Evolutionary conservation across 2,888 invertebrate species (phyloP).

Genomic region (Panzeria rudis): DNA sequence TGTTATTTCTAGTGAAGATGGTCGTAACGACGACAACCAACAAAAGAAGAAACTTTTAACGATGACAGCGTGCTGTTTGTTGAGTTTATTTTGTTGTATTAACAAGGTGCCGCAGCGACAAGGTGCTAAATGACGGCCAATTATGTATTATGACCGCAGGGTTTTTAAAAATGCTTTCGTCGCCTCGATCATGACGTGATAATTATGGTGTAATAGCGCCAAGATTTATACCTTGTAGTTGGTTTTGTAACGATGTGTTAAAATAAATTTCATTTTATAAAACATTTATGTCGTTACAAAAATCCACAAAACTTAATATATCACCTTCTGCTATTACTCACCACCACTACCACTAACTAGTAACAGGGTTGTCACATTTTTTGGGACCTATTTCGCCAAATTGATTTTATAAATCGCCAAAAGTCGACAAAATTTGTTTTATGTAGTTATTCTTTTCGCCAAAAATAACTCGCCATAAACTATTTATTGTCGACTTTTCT

Average conservation of each 20-base stretch:
- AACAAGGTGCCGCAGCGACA: constrained; percentile 82
- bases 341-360: not conserved
- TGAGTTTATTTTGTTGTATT: constrained; percentile 69
- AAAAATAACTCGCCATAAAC: too few species aligned
- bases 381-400: too few species aligned
- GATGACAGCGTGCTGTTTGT: constrained; percentile 30
- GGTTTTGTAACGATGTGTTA: constrained; percentile 81
- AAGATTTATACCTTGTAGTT: constrained; percentile 77
- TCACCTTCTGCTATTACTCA: constrained; percentile 65
- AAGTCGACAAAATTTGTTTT: too few species aligned
- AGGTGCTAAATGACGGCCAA: constrained; percentile 82
- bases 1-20: constrained; percentile 66
- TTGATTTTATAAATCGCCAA: too few species aligned
- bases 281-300: constrained; percentile 68
- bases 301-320: constrained; percentile 71
- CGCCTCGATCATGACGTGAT: constrained; percentile 79
- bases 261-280: constrained; percentile 80
- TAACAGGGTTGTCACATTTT: too few species aligned
- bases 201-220: constrained; percentile 80
- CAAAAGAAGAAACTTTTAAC: constrained; percentile 30
- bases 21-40: constrained; percentile 17
- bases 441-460: too few species aligned
- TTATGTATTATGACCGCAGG: constrained; percentile 75
- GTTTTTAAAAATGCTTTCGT: constrained; percentile 68
- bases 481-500: too few species aligned